Conservation (phyloP, 2,888 invertebrate species). For the Ophraella communa region DNA sequence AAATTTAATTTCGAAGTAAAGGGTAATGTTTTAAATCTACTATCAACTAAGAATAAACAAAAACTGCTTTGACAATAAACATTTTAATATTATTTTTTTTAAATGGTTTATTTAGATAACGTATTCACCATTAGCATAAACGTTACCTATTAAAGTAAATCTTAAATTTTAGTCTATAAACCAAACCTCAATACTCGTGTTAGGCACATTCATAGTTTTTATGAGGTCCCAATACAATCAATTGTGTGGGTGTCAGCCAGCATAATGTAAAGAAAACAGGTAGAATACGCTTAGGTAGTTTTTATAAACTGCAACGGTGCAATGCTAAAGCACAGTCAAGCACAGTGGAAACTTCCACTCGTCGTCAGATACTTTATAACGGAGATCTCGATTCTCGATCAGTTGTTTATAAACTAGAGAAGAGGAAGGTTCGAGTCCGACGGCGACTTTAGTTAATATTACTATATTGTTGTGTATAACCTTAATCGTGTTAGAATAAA, state of each 20-base stretch:
- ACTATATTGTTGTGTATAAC: constrained; percentile 4
- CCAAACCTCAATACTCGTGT: too few species aligned
- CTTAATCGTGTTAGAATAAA: neutral
- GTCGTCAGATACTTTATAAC: neutral
- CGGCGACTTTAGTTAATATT: neutral
- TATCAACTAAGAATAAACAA: too few species aligned
- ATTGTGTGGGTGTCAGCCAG: neutral
- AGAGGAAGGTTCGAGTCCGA: neutral
- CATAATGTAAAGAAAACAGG: neutral
- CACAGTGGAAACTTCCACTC: constrained; percentile 6
- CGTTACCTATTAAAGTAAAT: too few species aligned
- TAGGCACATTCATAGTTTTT: neutral
- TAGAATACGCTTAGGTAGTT: neutral
- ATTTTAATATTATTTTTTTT: too few species aligned
- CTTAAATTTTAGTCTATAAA: too few species aligned
- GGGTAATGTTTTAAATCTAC: too few species aligned
- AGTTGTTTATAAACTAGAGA: constrained; percentile 8
- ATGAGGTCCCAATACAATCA: neutral
- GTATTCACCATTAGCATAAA: too few species aligned
- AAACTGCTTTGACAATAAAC: too few species aligned
- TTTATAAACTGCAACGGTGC: neutral
- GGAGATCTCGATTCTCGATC: neutral
- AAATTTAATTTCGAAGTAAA: too few species aligned
- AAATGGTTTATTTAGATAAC: too few species aligned
- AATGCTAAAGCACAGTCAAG: too few species aligned